Base-by-base conservation (phyloP, 2,113 vertebrate species). In the Myrmecophaga tridactyla region DNA sequence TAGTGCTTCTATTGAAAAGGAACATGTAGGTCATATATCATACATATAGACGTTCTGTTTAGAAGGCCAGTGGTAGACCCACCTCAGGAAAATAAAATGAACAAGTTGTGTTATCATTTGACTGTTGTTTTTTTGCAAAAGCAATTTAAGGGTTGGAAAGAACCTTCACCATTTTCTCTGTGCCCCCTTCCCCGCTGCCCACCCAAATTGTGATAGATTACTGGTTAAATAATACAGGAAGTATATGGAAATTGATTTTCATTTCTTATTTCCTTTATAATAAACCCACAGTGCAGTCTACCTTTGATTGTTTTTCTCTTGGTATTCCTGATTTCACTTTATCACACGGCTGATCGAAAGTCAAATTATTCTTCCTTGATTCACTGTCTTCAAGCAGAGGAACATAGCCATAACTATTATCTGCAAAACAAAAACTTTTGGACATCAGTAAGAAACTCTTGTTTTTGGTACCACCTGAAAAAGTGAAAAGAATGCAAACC, bases 301-400 rank as follows among this genome's bases (percentile, higher is more conserved):
- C 98, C 98, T 98, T 98, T 97, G 98, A 92, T 82, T 97, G 73
- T 77, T 98, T 98, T 96, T 99, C 98, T 96, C 93, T 98, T 89
- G 98, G 95, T 92, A 97, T 96, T 98, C 97, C 97, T 89, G 96
- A 2, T 21, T 96, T 98, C 90, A 98, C 92, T 96, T 98, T 98
- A 96, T 98, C 98, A 95, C 97, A 97, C 46, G 98, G 97, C 82
- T 98, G 98, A 92, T 98, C 98, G 94, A 97, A 83, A 94, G 97
- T 70, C 82, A 98, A 92, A 96, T 98, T 97, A 97, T 95, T 97
- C 95, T 97, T 97, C 94, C 75, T 96, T 86, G 95, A 80, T 97
- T 98, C 98, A 76, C n/a, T 67, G 63, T 98, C 98, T 96, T 98
- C 98, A 58, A 96, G 94, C 94, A 97, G 86, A 41, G 97, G 95